These are phyloP conservation scores for Beris morrisii DNA, from an alignment of 2,888 invertebrate species.

Conservation along the genomic window DNA sequence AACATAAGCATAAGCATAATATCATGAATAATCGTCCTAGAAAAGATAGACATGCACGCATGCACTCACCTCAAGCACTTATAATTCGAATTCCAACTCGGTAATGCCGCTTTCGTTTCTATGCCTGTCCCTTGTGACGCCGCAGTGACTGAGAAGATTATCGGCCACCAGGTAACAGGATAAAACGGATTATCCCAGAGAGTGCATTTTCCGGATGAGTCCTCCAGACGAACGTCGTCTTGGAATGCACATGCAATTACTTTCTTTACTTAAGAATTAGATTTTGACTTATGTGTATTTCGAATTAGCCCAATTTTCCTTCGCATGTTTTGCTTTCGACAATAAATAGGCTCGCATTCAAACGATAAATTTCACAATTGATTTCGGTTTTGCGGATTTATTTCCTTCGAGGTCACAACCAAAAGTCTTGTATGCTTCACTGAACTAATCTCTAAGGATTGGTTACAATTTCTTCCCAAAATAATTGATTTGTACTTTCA, in stretches of 20 bases:
- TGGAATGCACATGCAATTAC: conserved; percentile 18
- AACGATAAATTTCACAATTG: conserved; percentile 29
- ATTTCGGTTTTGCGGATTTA: conserved; percentile 17
- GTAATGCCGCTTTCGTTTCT: too few species aligned
- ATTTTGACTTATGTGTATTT: conserved; percentile 12
- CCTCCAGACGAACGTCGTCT: conserved; percentile 13
- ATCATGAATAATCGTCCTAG: not conserved
- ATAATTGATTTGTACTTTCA: too few species aligned
- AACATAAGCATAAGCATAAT: not conserved
- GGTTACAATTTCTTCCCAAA: too few species aligned
- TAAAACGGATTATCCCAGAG: conserved; percentile 23
- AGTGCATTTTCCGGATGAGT: conserved; percentile 14
- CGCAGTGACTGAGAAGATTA: conserved; percentile 24
- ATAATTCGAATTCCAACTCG: not conserved
- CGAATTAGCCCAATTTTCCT: not conserved
- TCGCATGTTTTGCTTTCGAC: conserved; percentile 7
- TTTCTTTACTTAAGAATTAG: not conserved
- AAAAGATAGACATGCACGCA: conserved; percentile 23
- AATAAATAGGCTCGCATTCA: conserved; percentile 11
- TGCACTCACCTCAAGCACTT: conserved; percentile 6
- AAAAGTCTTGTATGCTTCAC: conserved; percentile 11
- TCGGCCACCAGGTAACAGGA: conserved; percentile 13
- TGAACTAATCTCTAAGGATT: conserved; percentile 5
- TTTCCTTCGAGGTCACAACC: conserved; percentile 8
- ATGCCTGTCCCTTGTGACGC: not conserved